A percentile compares a stretch with the other conserved stretches of the same genome.
Conservation (phyloP, 1,140 invertebrate species). For the Drosophila orena region DNA sequence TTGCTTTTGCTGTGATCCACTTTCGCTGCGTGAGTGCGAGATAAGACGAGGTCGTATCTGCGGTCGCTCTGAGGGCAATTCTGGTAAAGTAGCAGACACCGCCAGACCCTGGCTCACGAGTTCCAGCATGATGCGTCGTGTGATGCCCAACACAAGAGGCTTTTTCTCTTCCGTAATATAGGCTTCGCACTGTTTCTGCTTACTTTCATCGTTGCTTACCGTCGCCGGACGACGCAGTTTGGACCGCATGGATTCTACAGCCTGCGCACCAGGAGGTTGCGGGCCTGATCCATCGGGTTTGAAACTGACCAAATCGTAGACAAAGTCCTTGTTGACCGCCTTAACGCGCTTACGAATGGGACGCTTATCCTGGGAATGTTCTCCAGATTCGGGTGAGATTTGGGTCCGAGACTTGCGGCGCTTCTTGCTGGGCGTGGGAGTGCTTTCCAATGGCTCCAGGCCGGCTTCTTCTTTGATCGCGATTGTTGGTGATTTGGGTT, state of each 20-base stretch:
- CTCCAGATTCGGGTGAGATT: constrained; percentile 60
- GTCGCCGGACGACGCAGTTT: constrained; percentile 55
- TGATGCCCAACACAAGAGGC: constrained; percentile 57
- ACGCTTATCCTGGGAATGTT: constrained; percentile 72
- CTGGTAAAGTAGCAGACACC: constrained; percentile 69
- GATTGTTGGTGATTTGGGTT: constrained; percentile 24
- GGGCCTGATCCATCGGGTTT: constrained; percentile 68
- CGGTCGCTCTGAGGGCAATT: constrained; percentile 74
- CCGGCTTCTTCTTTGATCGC: constrained; percentile 54
- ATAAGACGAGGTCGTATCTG: constrained; percentile 71
- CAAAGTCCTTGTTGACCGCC: constrained; percentile 88
- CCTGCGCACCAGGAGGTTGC: constrained; percentile 9
- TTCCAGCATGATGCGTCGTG: constrained; percentile 63
- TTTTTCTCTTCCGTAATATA: constrained; percentile 64
- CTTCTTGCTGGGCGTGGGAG: constrained; percentile 42
- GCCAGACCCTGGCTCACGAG: constrained; percentile 67
- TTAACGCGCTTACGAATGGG: constrained; percentile 88
- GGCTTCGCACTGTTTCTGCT: constrained; percentile 53
- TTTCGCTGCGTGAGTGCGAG: constrained; percentile 64
- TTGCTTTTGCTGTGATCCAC: constrained; percentile 16
- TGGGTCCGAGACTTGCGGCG: constrained; percentile 69
- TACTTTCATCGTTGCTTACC: constrained; percentile 41
- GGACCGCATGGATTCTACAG: constrained; percentile 57
- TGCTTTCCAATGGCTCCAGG: constrained; percentile 24
- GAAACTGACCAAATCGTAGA: constrained; percentile 88